Evolutionary conservation across 2,113 vertebrate species (phyloP), one percentile per base, ranked within the genome.

Genomic region (Alosa alosa): DNA sequence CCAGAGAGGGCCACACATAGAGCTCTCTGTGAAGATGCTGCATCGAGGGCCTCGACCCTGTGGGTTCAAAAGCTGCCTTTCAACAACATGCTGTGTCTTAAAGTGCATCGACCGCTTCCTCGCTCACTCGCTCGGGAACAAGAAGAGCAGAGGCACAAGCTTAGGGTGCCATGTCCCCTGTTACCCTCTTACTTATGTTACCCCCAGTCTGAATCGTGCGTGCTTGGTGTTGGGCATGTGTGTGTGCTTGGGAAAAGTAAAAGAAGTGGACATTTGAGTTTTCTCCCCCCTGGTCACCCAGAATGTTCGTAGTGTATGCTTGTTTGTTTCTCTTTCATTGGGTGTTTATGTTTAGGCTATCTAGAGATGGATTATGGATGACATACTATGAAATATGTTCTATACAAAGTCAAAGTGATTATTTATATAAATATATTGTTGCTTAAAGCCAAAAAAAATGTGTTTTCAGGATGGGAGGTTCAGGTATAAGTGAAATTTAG

Each of bases 381-480:
- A 72, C 36, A 72, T 72, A 36, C 25, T 72, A 72, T 72, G n/a
- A 72, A 36, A 72, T 25, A 72, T 72, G 64, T 72, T 72, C 25
- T 72, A 72, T 72, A 36, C 64, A 72, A 72, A 72, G 64, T 36
- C n/a, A 72, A 82, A 86, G 85, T 64, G 91, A 84, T 84, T 72
- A 72, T 72, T 72, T 72, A 72, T 78, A 91, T 64, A 18, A 85
- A 41, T 81, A 87, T 83, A 82, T 41, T 88, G 85, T 86, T 88
- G 91, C 93, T 93, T 83, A 86, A 94, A 93, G 93, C 94, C 94
- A 95, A 95, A 95, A 90, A 93, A 91, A 50, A 90, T 78, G 46
- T 50, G 82, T 11, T 25, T 18, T 72, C 64, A 36, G 64, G 64
- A 3, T 72, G 64, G 25, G 25, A 4, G 22, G 60, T 64, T n/a